Base-by-base conservation (phyloP, 2,888 invertebrate species). In the Eledona agricola region DNA sequence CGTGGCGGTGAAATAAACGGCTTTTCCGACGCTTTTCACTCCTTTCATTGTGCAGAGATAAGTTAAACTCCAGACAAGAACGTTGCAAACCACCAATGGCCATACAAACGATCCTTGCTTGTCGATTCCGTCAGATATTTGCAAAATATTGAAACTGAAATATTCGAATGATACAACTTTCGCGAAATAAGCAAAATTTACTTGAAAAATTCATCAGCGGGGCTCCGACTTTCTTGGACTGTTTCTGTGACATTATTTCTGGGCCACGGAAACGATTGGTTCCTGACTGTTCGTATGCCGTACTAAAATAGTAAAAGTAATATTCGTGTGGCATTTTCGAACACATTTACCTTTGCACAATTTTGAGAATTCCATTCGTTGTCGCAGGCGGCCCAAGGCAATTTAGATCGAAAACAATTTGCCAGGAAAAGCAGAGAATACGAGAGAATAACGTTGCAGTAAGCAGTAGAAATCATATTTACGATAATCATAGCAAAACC, bases 41-140 rank as follows among this genome's bases (percentile, higher is more conserved):
- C 95, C 93, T 63, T 89, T 89, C 77, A 87, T 87, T 58, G 93
- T 89, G 74, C 93, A 93, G 38, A 92, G 77, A 74, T 90, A 95
- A 6, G 91, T 86, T 35, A 91, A 74, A 5, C 88, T 68, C 94
- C 94, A 95, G 23, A 88, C 86, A 11, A 92, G 75, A 0, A 87
- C 69, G 50, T 93, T 84, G 64, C 87, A 87, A 54, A 84, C 75
- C 32, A 93, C 87, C 32, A 95, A 77, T 1, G 89, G 89, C 89
- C 90, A 91, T 3, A 93, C 88, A 11, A 96, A 80, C 1, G 81
- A 78, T 0, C 93, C 94, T 4, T 90, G 80, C 17, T 90, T 80
- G 6, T 85, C 81, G 23, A 96, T 86, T 40, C 87, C 84, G 1
- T 79, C 73, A 0, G 93, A 90, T 70, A 93, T 84, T 67, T 86